Conservation (phyloP, 2,888 invertebrate species). For the Nephrotoma flavescens region DNA sequence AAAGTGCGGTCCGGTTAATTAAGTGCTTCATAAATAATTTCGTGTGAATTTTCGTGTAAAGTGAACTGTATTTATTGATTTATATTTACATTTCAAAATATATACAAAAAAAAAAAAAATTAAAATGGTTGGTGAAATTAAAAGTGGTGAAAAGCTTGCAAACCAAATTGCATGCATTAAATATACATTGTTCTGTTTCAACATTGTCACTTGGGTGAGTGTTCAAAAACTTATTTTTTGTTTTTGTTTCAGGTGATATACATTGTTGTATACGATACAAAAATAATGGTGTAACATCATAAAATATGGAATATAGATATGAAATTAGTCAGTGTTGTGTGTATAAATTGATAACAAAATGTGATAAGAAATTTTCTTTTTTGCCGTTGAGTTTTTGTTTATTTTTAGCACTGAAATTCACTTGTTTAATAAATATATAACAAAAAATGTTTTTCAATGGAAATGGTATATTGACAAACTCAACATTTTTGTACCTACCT, state of each 20-base stretch:
- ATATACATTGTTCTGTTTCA: constrained; percentile 68
- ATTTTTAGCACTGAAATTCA: not conserved
- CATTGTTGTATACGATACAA: not conserved
- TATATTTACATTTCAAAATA: not conserved
- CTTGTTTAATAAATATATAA: not conserved
- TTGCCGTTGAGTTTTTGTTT: not conserved
- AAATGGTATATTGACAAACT: not conserved
- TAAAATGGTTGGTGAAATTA: constrained; percentile 10
- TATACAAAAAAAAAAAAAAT: not conserved
- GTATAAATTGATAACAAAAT: not conserved
- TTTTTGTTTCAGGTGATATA: not conserved
- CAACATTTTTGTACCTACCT: too few relatives aligned
- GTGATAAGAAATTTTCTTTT: not conserved
- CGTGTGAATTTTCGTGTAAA: not conserved
- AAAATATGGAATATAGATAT: not conserved
- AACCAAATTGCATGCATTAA: constrained; percentile 66
- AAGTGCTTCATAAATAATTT: not conserved
- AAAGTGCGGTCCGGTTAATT: not conserved
- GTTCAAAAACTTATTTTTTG: constrained; percentile 16
- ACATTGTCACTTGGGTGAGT: constrained; percentile 67
- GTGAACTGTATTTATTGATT: not conserved
- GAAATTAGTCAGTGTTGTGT: not conserved
- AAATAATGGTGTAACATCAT: not conserved
- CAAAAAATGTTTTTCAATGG: not conserved
- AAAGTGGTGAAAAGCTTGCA: constrained; percentile 38